A percentile compares a stretch with the other conserved stretches of the same genome.
Evolutionary conservation across 2,888 invertebrate genomes (phyloP).

Genomic region (Apodemia mormo): DNA sequence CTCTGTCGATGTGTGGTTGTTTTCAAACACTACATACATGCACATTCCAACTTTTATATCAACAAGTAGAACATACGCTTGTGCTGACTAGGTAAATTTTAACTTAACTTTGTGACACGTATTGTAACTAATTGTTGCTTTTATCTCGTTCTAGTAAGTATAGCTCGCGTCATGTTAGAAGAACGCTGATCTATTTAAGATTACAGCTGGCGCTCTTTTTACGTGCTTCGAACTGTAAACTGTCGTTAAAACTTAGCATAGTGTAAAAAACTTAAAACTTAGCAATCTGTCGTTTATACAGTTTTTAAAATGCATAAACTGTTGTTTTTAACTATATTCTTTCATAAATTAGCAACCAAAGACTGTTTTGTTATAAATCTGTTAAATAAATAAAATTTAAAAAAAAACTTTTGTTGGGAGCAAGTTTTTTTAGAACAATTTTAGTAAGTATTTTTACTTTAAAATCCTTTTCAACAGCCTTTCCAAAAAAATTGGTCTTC

Average conservation of each 20-base stretch:
- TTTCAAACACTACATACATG: slow-evolving; percentile 15
- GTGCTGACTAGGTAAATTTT: not conserved
- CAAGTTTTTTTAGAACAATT: too few species aligned
- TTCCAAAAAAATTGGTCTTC: too few species aligned
- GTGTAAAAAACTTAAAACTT: not conserved
- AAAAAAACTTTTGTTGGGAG: too few species aligned
- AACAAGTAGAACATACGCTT: not conserved
- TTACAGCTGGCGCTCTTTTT: not conserved
- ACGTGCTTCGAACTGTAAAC: not conserved
- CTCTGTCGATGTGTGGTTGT: slow-evolving; percentile 18
- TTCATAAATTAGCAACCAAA: not conserved
- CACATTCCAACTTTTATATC: slow-evolving; percentile 8
- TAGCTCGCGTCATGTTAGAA: not conserved
- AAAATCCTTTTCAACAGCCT: too few species aligned
- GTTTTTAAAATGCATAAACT: not conserved
- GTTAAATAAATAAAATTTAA: too few species aligned
- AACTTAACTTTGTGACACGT: not conserved
- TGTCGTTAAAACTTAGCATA: not conserved
- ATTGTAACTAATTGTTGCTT: not conserved
- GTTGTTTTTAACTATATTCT: not conserved
- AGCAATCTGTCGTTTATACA: too few species aligned
- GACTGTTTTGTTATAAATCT: too few species aligned
- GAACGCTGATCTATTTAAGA: not conserved
- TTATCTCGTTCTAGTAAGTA: not conserved
- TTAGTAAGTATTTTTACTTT: too few species aligned